Conservation (phyloP, 2,113 vertebrate species). For the Heterotis niloticus region DNA sequence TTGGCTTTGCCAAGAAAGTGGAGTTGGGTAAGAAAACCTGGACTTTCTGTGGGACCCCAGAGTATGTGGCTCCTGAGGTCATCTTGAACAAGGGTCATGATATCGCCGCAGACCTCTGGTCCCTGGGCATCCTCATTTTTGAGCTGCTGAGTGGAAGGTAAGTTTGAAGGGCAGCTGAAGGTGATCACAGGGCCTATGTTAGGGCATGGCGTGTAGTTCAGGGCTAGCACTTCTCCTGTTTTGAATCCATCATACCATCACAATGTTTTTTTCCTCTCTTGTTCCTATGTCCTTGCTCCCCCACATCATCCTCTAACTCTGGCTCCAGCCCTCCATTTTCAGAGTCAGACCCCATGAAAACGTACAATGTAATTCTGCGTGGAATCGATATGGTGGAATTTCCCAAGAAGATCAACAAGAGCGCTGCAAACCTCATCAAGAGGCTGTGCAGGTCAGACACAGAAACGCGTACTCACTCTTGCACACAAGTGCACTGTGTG, state of each 20-base stretch:
- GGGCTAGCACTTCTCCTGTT: neutral
- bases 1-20: conserved; percentile 61
- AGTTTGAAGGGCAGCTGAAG: conserved; percentile 1
- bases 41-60: conserved; percentile 68
- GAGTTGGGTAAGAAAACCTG: conserved; percentile 62
- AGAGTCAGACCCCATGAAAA: conserved; percentile 52
- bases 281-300: neutral
- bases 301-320: neutral
- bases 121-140: conserved; percentile 65
- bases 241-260: no score
- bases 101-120: conserved; percentile 61
- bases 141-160: conserved; percentile 66
- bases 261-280: neutral
- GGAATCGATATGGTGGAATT: conserved; percentile 66
- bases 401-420: conserved; percentile 59
- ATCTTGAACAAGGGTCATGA: conserved; percentile 63
- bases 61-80: conserved; percentile 68
- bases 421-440: conserved; percentile 60
- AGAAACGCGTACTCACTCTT: no score
- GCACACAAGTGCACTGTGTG: no score
- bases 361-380: conserved; percentile 51
- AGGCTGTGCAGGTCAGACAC: conserved; percentile 64
- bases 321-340: conserved; percentile 60
- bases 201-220: neutral
- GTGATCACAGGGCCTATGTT: neutral